These are phyloP conservation scores for Colossoma macropomum DNA, from an alignment of 2,113 vertebrate genomes.

Conservation along the genomic window DNA sequence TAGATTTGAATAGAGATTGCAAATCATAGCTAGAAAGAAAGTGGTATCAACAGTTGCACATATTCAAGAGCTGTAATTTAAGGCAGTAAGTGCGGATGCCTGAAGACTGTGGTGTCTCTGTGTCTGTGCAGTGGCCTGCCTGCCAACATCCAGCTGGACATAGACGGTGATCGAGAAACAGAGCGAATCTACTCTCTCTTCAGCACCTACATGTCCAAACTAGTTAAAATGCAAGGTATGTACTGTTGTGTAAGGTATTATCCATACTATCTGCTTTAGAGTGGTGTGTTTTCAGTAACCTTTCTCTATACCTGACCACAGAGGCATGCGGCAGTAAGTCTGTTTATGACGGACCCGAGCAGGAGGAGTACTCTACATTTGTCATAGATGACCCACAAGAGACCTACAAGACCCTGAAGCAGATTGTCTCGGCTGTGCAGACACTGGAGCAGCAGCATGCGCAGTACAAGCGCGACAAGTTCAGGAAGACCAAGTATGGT, in stretches of 20 bases:
- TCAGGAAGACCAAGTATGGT: slow-evolving; percentile 96
- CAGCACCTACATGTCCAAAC: slow-evolving; percentile 89
- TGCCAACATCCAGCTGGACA: slow-evolving; percentile 96
- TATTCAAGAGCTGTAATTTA: not conserved
- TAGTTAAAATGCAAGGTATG: slow-evolving; percentile 98
- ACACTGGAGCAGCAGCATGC: slow-evolving; percentile 91
- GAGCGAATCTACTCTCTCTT: slow-evolving; percentile 97
- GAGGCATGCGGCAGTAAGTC: slow-evolving; percentile 98
- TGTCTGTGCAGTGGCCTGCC: slow-evolving; percentile 85
- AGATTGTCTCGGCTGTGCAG: slow-evolving; percentile 86
- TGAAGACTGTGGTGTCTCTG: slow-evolving; percentile 27
- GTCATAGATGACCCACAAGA: slow-evolving; percentile 96
- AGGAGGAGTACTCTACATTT: slow-evolving; percentile 94
- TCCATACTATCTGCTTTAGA: not conserved
- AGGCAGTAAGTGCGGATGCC: not conserved
- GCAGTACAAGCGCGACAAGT: slow-evolving; percentile 94
- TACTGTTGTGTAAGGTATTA: not conserved
- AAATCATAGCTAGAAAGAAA: too few relatives aligned
- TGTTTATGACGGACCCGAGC: slow-evolving; percentile 94
- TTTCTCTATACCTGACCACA: slow-evolving; percentile 57
- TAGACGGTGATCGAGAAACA: slow-evolving; percentile 95
- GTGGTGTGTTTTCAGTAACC: not conserved
- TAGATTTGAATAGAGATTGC: too few relatives aligned
- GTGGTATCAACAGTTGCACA: too few relatives aligned
- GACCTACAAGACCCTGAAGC: slow-evolving; percentile 93